phyloP scores from a whole-genome alignment of 2,797 vertebrate genomes.

The Lophius americanus region DNA sequence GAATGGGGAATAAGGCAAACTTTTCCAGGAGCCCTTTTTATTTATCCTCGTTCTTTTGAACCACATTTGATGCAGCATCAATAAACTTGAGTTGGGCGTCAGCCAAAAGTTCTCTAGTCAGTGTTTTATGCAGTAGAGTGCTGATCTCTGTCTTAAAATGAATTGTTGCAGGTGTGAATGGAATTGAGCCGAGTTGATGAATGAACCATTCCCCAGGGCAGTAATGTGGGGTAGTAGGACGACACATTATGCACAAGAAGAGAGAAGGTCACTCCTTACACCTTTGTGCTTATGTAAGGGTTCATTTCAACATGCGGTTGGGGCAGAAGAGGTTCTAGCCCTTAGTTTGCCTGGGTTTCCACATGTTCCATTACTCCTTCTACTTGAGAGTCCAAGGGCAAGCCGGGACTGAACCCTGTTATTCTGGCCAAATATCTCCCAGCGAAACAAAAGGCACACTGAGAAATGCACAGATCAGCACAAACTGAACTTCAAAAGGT shows the following conservation, averaged over 20 bases:
- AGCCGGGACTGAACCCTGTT: constrained; percentile 19
- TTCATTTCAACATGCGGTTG: constrained; percentile 51
- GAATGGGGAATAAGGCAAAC: constrained; percentile 32
- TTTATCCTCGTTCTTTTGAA: constrained; percentile 41
- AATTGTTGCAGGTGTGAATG: constrained; percentile 56
- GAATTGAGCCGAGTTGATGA: constrained; percentile 61
- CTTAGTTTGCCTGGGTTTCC: constrained; percentile 63
- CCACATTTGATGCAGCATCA: constrained; percentile 43
- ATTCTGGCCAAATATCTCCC: constrained; percentile 34
- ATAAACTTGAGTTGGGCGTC: constrained; percentile 46
- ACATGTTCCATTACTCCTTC: constrained; percentile 58
- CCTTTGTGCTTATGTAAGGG: constrained; percentile 60
- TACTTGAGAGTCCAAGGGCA: constrained; percentile 44
- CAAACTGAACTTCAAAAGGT: constrained; percentile 57
- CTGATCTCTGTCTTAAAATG: constrained; percentile 56
- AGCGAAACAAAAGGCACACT: constrained; percentile 46
- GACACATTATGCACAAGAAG: constrained; percentile 47
- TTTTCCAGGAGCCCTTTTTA: constrained; percentile 27
- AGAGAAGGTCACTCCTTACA: constrained; percentile 41
- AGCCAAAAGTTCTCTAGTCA: constrained; percentile 30
- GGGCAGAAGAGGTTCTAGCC: constrained; percentile 44
- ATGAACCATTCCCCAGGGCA: constrained; percentile 64
- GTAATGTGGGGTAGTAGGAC: constrained; percentile 49
- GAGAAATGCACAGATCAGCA: constrained; percentile 60
- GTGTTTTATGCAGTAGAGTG: constrained; percentile 35